Conservation (phyloP, 2,797 vertebrate genomes). For the Phoxinus dragarum region DNA sequence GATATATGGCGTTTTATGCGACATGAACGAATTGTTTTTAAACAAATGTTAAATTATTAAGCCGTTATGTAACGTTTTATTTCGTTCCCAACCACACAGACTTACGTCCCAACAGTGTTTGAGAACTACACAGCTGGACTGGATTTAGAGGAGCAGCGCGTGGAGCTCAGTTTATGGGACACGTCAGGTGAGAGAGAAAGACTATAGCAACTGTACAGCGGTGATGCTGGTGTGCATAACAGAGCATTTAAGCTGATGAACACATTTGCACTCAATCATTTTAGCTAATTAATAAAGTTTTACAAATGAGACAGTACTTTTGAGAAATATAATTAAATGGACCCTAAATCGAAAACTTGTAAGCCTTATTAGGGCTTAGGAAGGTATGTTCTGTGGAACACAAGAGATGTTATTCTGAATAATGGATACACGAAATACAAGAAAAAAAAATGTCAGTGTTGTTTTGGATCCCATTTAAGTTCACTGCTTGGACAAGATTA, state of each 20-base stretch:
- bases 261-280: background rate
- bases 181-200: constrained; percentile 86
- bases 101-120: constrained; percentile 94
- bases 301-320: background rate
- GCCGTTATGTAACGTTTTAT: background rate
- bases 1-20: background rate
- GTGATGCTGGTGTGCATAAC: background rate
- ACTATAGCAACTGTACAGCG: background rate
- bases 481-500: background rate
- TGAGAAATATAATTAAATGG: background rate
- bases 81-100: constrained; percentile 72
- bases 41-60: background rate
- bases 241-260: background rate
- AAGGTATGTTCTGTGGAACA: background rate
- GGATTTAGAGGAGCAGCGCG: constrained; percentile 91
- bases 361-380: no score
- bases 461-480: background rate
- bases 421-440: no score
- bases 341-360: background rate
- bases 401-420: background rate
- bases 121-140: constrained; percentile 96
- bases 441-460: background rate
- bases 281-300: no score
- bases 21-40: no score
- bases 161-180: constrained; percentile 96